phyloP scores from a whole-genome alignment of 2,888 invertebrate genomes.

The Diploptera punctata region DNA sequence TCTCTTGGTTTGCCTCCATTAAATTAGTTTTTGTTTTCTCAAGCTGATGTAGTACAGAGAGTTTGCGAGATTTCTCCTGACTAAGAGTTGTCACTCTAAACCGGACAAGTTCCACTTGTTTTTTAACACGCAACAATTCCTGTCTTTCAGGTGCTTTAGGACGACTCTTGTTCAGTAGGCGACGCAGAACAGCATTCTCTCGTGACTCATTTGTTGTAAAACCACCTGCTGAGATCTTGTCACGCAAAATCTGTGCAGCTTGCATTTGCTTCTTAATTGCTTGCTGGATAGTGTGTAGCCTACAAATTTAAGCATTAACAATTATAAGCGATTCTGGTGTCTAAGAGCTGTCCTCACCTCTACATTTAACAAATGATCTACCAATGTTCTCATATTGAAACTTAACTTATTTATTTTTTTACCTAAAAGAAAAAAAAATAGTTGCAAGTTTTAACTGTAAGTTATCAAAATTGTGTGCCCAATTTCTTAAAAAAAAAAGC shows the following conservation, averaged over 20 bases:
- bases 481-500: too few species aligned
- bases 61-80: conserved; percentile 72
- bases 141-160: conserved; percentile 52
- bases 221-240: conserved; percentile 58
- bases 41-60: conserved; percentile 66
- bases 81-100: conserved; percentile 72
- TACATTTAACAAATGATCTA: too few species aligned
- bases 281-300: conserved; percentile 72
- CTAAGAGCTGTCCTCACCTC: too few species aligned
- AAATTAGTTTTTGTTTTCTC: conserved; percentile 68
- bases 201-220: conserved; percentile 32
- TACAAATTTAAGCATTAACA: too few species aligned
- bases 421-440: too few species aligned
- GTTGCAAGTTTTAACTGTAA: too few species aligned
- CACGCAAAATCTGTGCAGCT: conserved; percentile 58
- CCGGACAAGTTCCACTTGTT: conserved; percentile 72
- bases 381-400: too few species aligned
- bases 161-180: conserved; percentile 46
- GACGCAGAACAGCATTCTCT: conserved; percentile 47
- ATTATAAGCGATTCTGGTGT: too few species aligned
- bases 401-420: too few species aligned
- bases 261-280: conserved; percentile 71
- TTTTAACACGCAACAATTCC: conserved; percentile 68
- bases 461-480: too few species aligned
- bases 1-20: conserved; percentile 68